Base-by-base conservation (phyloP, 37 sponge, comb jelly and placozoan genomes). In the Bolinopsis microptera region DNA sequence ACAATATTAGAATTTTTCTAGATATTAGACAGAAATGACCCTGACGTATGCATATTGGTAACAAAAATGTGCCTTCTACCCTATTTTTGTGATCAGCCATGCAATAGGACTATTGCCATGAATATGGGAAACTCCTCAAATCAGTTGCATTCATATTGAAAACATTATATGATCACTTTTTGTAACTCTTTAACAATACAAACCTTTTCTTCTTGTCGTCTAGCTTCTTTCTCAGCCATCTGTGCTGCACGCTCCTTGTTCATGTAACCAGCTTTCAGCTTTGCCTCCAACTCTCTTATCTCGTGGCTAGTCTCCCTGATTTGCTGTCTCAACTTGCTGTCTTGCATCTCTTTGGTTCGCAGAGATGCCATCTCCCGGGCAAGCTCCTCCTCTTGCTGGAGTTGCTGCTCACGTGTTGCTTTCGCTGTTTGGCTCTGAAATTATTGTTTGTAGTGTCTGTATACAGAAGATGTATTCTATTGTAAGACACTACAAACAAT, bases 161-260 rank as follows among this genome's bases (percentile, higher is more conserved):
- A n/a, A n/a, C n/a, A n/a, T n/a, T 18, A 61, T 18, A 21, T 9
- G 18, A 61, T 61, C 68, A 9, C 68, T 18, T 18, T 18, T 61
- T 61, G 18, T 9, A 61, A 61, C 68, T 18, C 18, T 18, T 18
- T 61, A 61, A 9, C 68, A 9, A 2, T 70, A 32, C 80, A 74
- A 69, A 96, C 96, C 94, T 95, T 72, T 5, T 96, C 95, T 36
- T 95, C 94, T 28, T 86, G 68, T 72, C 92, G 83, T 69, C 93
- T 26, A 0, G 76, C 94, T 18, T 96, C 94, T 76, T 97, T 98
- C 77, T 98, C 99, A 61, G 96, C 96, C 68, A 98, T 82, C 61
- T 98, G 99, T 16, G 97, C 99, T 24, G 97, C 99, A 68, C 99
- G 95, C 93, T 98, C 99, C 82, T 95, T 96, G 93, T 97, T 98